phyloP scores from a whole-genome alignment of 2,797 vertebrate genomes.

The Malacoctenus gilli region DNA sequence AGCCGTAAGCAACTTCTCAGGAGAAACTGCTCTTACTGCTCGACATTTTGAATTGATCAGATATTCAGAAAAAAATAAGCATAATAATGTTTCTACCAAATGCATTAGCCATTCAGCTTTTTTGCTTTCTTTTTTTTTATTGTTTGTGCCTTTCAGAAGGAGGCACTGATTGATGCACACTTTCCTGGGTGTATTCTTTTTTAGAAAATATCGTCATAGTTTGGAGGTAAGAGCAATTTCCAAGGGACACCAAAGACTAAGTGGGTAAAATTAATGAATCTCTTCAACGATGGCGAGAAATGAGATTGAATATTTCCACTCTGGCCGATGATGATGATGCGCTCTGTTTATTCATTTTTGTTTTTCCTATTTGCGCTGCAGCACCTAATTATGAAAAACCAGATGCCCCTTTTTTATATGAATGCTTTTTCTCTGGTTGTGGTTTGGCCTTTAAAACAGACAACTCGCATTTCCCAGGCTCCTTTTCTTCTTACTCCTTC shows the following conservation, averaged over 20 bases:
- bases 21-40: background rate
- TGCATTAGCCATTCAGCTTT: background rate
- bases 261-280: conserved; percentile 33
- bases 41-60: background rate
- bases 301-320: conserved; percentile 27
- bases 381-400: too few species aligned
- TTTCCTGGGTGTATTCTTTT: conserved; percentile 14
- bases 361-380: conserved; percentile 29
- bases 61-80: background rate
- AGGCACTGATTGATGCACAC: background rate
- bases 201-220: conserved; percentile 16
- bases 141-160: conserved; percentile 12
- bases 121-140: too few species aligned
- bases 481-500: too few species aligned
- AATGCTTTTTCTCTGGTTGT: too few species aligned
- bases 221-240: conserved; percentile 22
- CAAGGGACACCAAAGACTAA: conserved; percentile 20
- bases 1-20: too few species aligned
- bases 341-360: conserved; percentile 33
- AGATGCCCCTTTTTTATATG: too few species aligned
- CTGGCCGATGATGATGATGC: conserved; percentile 32
- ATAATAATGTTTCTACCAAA: background rate
- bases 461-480: too few species aligned
- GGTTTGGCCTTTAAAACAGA: too few species aligned
- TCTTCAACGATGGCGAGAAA: conserved; percentile 28